Evolutionary conservation across 2,797 vertebrate species (phyloP), one percentile per base, ranked within the genome.

Genomic region (Pseudochromis fuscus): DNA sequence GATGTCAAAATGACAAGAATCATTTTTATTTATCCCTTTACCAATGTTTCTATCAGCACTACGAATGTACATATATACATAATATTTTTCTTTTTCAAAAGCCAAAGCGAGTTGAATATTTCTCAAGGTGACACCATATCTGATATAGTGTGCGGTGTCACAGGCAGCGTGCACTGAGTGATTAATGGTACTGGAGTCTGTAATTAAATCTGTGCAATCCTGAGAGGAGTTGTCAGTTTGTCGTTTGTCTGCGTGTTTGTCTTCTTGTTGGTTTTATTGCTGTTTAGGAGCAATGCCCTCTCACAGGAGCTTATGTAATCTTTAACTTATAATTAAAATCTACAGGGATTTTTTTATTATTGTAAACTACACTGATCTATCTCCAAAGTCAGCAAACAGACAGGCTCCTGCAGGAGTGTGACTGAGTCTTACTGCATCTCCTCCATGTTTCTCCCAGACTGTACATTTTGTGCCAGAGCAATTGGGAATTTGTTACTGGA

Each of bases 191-290:
- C 58, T 58, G 30, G 33, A 64, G 24, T 71, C 31, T 74, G 11
- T 83, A 50, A 91, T 85, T 88, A 91, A 92, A 91, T 74, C 19
- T 78, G 69, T 85, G 56, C 73, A 73, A 75, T 86, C 24, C 16
- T 57, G 60, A 71, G 35, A 12, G 1, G 6, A 66, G 21, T 67
- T 58, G 49, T 60, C 21, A 27, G 31, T 71, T 63, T 75, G 44
- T 78, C 68, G 11, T 68, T 58, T 65, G 46, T 67, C n/a, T 53
- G 50, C 55, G 59, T 68, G 55, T 65, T 71, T 70, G 18, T 81
- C 61, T 45, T 67, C 44, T 49, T 7, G 7, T 46, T 63, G 0
- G 31, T 62, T 70, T 84, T 76, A 72, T 64, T 49, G 56, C 56
- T 60, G 61, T 63, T 77, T 40, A 25, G 19, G 7, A 75, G 24